Conservation (phyloP, 2,113 vertebrate species). For the Labrus mixtus region DNA sequence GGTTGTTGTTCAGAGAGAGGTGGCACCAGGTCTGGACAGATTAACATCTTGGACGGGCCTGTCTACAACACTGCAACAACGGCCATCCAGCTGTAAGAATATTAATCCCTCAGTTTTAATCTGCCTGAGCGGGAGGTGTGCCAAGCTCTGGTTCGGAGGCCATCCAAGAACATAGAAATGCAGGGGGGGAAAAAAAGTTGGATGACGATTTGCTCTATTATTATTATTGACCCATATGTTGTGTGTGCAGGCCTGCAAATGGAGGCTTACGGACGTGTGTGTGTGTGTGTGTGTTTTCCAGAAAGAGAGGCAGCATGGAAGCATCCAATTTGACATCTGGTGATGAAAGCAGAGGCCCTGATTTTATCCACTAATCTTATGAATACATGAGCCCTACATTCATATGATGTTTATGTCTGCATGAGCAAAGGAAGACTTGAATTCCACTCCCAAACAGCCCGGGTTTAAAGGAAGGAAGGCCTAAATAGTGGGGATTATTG, state of each 20-base stretch:
- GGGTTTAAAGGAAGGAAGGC: slow-evolving; percentile 59
- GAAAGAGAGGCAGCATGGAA: background rate
- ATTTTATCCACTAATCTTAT: slow-evolving; percentile 50
- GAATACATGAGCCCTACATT: slow-evolving; percentile 53
- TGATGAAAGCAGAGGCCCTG: slow-evolving; percentile 19
- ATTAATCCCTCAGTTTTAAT: slow-evolving; percentile 75
- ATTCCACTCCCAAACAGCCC: slow-evolving; percentile 50
- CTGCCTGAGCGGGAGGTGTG: slow-evolving; percentile 38
- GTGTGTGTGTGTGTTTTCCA: background rate
- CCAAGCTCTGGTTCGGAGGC: slow-evolving; percentile 14
- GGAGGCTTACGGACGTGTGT: background rate
- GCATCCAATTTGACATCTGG: slow-evolving; percentile 41
- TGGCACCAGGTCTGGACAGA: slow-evolving; percentile 34
- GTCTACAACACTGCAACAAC: slow-evolving; percentile 38
- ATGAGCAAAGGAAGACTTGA: slow-evolving; percentile 24
- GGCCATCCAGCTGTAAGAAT: slow-evolving; percentile 62
- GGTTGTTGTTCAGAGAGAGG: background rate
- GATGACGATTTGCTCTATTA: slow-evolving; percentile 27
- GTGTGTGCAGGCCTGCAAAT: background rate
- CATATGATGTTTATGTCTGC: slow-evolving; percentile 51
- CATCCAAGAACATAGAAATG: slow-evolving; percentile 16
- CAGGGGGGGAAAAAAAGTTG: slow-evolving; percentile 9
- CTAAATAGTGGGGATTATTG: slow-evolving; percentile 77
- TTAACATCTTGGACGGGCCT: slow-evolving; percentile 56
- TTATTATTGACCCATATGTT: slow-evolving; percentile 17